A percentile compares a stretch with the other conserved stretches of the same genome.
Conservation (phyloP, 2,888 invertebrate species). For the Platerodrilus igneus region DNA sequence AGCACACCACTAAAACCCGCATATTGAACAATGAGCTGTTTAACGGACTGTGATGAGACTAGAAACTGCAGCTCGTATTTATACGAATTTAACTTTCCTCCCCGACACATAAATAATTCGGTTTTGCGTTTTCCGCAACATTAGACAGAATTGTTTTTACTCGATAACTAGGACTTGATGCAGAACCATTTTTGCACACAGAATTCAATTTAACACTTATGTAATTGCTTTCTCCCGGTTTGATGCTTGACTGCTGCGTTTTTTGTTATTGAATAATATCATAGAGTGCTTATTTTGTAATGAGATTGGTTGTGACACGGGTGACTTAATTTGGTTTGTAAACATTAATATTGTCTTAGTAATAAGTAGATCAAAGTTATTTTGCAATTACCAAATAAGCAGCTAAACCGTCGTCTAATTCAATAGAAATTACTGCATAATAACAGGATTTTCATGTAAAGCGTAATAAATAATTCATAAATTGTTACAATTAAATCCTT, state of each 20-base stretch:
- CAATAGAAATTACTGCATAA: no score
- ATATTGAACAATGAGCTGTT: slow-evolving; percentile 30
- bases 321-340: no score
- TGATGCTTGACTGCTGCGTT: slow-evolving; percentile 39
- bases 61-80: slow-evolving; percentile 33
- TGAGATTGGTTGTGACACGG: no score
- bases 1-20: slow-evolving; percentile 38
- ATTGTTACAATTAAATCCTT: no score
- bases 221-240: slow-evolving; percentile 44
- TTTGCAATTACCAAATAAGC: no score
- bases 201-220: slow-evolving; percentile 40
- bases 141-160: slow-evolving; percentile 29
- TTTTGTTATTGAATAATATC: slow-evolving; percentile 30
- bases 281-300: no score
- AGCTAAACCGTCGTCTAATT: no score
- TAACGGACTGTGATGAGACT: slow-evolving; percentile 20
- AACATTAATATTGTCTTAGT: no score
- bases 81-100: slow-evolving; percentile 35
- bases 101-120: slow-evolving; percentile 28
- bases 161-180: slow-evolving; percentile 28
- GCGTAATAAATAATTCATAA: no score
- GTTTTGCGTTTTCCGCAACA: slow-evolving; percentile 40
- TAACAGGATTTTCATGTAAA: no score
- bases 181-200: slow-evolving; percentile 33
- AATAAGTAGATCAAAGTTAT: no score